phyloP scores from a whole-genome alignment of 2,888 invertebrate species.

The Stegophylla sp. region DNA sequence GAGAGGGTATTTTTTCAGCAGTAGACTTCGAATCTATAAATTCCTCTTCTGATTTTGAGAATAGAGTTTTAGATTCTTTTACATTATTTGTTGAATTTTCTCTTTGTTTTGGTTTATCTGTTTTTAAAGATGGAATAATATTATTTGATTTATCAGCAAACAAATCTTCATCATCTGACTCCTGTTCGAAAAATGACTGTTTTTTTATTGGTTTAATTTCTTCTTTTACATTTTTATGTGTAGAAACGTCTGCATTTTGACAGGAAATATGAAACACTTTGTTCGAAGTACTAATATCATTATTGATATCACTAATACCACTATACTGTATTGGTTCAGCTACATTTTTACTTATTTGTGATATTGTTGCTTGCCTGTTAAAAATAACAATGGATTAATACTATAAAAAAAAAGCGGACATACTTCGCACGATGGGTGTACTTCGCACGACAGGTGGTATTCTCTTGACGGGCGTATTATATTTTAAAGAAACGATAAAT shows the following conservation, averaged over 20 bases:
- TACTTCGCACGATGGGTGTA: too few relatives aligned
- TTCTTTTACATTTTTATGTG: background rate
- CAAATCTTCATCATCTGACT: conserved; percentile 49
- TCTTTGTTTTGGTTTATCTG: background rate
- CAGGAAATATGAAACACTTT: background rate
- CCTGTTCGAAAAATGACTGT: conserved; percentile 28
- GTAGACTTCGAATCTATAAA: background rate
- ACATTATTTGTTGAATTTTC: background rate
- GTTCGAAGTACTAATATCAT: conserved; percentile 23
- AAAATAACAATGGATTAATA: conserved; percentile 7
- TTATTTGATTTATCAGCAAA: conserved; percentile 17
- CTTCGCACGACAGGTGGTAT: too few relatives aligned
- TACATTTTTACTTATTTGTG: background rate
- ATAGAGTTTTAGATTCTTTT: conserved; percentile 1
- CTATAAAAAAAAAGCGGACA: too few relatives aligned
- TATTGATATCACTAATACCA: background rate
- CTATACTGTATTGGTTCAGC: background rate
- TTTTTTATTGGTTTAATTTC: conserved; percentile 10
- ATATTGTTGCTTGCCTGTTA: conserved; percentile 9
- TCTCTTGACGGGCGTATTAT: too few relatives aligned
- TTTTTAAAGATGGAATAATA: background rate
- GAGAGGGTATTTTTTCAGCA: background rate
- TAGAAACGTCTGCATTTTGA: conserved; percentile 7
- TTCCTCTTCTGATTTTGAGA: conserved; percentile 46
- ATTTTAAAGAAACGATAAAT: too few relatives aligned